Conservation (phyloP, 2,888 invertebrate genomes). For the Lacanobia oleracea region DNA sequence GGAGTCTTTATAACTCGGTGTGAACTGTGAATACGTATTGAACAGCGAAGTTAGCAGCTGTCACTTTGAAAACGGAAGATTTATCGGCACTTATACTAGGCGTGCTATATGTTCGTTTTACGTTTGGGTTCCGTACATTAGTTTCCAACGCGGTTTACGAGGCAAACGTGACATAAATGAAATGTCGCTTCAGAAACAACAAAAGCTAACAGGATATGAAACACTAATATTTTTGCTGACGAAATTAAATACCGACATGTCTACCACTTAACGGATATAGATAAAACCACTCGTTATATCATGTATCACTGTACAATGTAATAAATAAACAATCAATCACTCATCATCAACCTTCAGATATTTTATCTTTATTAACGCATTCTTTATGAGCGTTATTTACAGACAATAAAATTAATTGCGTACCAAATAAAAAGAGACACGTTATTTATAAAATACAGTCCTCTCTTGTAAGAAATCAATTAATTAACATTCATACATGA, state of each 20-base stretch:
- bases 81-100: slow-evolving; percentile 61
- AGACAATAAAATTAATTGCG: slow-evolving; percentile 41
- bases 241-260: slow-evolving; percentile 18
- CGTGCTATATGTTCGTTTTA: slow-evolving; percentile 66
- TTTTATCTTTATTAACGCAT: slow-evolving; percentile 25
- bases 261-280: slow-evolving; percentile 19
- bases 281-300: slow-evolving; percentile 13
- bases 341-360: slow-evolving; percentile 29
- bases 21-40: slow-evolving; percentile 53
- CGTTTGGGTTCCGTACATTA: slow-evolving; percentile 69
- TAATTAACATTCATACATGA: slow-evolving; percentile 31
- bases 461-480: slow-evolving; percentile 26
- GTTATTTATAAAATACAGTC: slow-evolving; percentile 28
- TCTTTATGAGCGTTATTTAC: slow-evolving; percentile 41
- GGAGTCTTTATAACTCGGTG: slow-evolving; percentile 51
- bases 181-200: slow-evolving; percentile 51
- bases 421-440: slow-evolving; percentile 35
- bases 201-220: slow-evolving; percentile 48
- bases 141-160: slow-evolving; percentile 68
- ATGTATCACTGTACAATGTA: slow-evolving; percentile 20
- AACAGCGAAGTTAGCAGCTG: slow-evolving; percentile 62
- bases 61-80: slow-evolving; percentile 67
- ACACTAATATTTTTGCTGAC: slow-evolving; percentile 41
- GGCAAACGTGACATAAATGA: slow-evolving; percentile 68
- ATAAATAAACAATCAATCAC: slow-evolving; percentile 38